These are phyloP conservation scores for Muschampia plurimacula DNA, from an alignment of 2,888 invertebrate genomes.

Conservation along the genomic window DNA sequence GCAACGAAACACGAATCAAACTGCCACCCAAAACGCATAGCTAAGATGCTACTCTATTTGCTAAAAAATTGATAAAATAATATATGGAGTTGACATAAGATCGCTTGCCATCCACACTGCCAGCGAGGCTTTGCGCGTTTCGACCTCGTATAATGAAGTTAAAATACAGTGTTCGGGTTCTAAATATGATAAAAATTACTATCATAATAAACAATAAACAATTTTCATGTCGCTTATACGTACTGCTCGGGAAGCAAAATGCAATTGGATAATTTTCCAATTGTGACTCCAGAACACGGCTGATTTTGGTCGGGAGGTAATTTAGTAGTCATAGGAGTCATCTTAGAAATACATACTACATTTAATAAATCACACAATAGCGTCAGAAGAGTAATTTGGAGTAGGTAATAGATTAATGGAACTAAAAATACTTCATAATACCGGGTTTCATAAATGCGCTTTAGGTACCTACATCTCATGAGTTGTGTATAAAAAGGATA, in stretches of 20 bases:
- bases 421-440: slow-evolving; percentile 29
- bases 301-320: slow-evolving; percentile 72
- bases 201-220: neutral
- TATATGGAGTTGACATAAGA: too few relatives aligned
- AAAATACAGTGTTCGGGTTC: neutral
- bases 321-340: slow-evolving; percentile 41
- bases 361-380: slow-evolving; percentile 38
- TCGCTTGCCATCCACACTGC: too few relatives aligned
- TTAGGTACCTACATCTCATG: neutral
- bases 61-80: too few relatives aligned
- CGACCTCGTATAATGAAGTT: too few relatives aligned
- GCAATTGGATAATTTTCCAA: slow-evolving; percentile 84
- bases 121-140: too few relatives aligned
- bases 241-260: slow-evolving; percentile 74
- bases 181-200: neutral
- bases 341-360: slow-evolving; percentile 39
- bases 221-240: slow-evolving; percentile 58
- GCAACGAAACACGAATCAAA: too few relatives aligned
- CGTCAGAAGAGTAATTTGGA: slow-evolving; percentile 7
- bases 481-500: neutral
- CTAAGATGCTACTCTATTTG: too few relatives aligned
- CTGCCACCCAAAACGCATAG: too few relatives aligned
- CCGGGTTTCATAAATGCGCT: slow-evolving; percentile 18
- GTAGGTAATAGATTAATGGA: slow-evolving; percentile 14
- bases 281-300: slow-evolving; percentile 68